Percentiles rank a stretch among this genome's conserved stretches.
These are phyloP conservation scores for Hydriomena furcata DNA, from an alignment of 2,888 invertebrate genomes.

Conservation along the genomic window DNA sequence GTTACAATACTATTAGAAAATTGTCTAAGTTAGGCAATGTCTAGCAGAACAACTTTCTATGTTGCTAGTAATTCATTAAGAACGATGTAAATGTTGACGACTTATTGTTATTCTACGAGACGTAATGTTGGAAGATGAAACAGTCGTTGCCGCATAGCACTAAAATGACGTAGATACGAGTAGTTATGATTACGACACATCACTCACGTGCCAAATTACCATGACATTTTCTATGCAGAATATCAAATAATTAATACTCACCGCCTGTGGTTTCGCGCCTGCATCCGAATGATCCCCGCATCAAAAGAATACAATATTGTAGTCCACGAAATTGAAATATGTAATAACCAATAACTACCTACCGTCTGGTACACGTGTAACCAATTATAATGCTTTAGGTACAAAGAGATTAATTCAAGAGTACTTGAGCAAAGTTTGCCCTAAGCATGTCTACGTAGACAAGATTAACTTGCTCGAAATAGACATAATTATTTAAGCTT, in stretches of 20 bases:
- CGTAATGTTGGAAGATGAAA: slow-evolving; percentile 25
- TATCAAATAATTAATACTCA: too few species aligned
- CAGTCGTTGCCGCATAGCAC: slow-evolving; percentile 23
- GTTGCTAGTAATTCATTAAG: slow-evolving; percentile 22
- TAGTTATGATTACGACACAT: slow-evolving; percentile 48
- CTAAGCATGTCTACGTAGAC: slow-evolving; percentile 12
- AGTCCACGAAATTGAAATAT: too few species aligned
- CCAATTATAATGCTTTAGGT: neutral
- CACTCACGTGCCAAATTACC: slow-evolving; percentile 40
- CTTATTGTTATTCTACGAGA: slow-evolving; percentile 9
- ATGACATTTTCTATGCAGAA: slow-evolving; percentile 48
- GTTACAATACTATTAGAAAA: slow-evolving; percentile 31
- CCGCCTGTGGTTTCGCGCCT: too few species aligned
- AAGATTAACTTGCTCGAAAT: slow-evolving; percentile 13
- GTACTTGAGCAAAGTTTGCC: slow-evolving; percentile 7
- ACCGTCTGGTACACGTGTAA: too few species aligned
- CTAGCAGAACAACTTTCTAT: slow-evolving; percentile 38
- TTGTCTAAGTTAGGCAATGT: slow-evolving; percentile 33
- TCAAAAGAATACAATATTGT: too few species aligned
- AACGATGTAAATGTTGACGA: slow-evolving; percentile 21
- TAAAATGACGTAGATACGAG: slow-evolving; percentile 38
- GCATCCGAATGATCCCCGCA: too few species aligned
- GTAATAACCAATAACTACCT: too few species aligned
- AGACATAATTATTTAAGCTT: slow-evolving; percentile 18
- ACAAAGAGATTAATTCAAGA: slow-evolving; percentile 9